phyloP scores from a whole-genome alignment of 2,888 invertebrate genomes.

The Helicoverpa assulta region DNA sequence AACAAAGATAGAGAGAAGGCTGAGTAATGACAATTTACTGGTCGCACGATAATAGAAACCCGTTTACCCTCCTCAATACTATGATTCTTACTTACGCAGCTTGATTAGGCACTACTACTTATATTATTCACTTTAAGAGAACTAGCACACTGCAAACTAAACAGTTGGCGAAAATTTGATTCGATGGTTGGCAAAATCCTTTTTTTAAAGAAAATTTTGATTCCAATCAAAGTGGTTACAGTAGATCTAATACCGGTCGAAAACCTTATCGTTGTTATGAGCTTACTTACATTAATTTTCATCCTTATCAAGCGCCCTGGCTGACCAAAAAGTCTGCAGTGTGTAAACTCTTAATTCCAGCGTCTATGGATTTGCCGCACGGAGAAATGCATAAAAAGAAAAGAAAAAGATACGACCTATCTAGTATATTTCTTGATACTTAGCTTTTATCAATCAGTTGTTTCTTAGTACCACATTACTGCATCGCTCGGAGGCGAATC shows the following conservation, averaged over 20 bases:
- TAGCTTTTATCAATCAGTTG: conserved; percentile 66
- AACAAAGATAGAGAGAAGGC: conserved; percentile 51
- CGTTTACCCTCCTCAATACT: conserved; percentile 44
- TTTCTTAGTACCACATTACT: conserved; percentile 43
- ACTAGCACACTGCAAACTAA: too few species aligned
- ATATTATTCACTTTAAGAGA: conserved; percentile 23
- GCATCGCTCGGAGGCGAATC: conserved; percentile 53
- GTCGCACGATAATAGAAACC: conserved; percentile 45
- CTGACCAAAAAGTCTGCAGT: too few species aligned
- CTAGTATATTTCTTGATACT: conserved; percentile 49
- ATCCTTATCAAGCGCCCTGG: too few species aligned
- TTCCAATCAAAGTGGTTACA: too few species aligned
- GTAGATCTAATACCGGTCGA: too few species aligned
- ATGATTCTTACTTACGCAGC: conserved; percentile 51
- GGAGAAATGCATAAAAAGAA: conserved; percentile 25
- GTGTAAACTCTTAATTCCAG: conserved; percentile 1
- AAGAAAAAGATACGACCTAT: conserved; percentile 35
- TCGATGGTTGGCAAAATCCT: too few species aligned
- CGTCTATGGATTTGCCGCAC: conserved; percentile 4
- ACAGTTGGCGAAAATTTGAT: too few species aligned
- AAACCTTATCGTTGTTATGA: too few species aligned
- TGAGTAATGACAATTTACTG: conserved; percentile 57
- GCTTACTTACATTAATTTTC: too few species aligned
- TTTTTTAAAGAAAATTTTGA: too few species aligned
- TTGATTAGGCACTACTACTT: conserved; percentile 42